phyloP scores from a whole-genome alignment of 1,140 invertebrate genomes.

The Cydia strobilella region DNA sequence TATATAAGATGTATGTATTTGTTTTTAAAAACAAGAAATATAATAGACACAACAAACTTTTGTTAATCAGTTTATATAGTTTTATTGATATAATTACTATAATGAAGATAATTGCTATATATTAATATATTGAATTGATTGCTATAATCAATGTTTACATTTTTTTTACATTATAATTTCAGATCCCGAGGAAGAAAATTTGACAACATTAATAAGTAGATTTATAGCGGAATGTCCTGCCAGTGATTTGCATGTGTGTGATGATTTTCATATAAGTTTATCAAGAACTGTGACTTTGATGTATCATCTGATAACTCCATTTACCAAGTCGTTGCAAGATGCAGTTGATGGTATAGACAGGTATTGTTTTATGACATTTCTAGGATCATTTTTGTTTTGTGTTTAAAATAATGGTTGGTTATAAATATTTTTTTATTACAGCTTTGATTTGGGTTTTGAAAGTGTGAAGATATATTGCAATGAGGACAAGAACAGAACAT shows the following conservation, averaged over 20 bases:
- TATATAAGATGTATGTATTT: slow-evolving; percentile 85
- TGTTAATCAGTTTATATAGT: neutral
- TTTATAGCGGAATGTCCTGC: slow-evolving; percentile 43
- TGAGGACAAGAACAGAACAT: slow-evolving; percentile 87
- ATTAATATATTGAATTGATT: no score
- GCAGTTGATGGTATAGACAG: slow-evolving; percentile 46
- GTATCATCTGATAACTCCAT: slow-evolving; percentile 65
- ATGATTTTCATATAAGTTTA: slow-evolving; percentile 72
- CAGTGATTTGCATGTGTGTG: slow-evolving; percentile 53
- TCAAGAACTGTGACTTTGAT: slow-evolving; percentile 68
- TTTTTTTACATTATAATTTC: slow-evolving; percentile 42
- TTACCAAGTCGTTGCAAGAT: slow-evolving; percentile 55
- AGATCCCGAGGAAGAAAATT: slow-evolving; percentile 55
- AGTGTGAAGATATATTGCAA: slow-evolving; percentile 85
- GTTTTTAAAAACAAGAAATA: neutral
- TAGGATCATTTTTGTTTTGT: neutral
- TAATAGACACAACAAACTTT: neutral
- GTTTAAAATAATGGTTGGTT: neutral
- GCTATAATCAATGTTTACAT: slow-evolving; percentile 32
- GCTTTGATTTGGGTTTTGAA: slow-evolving; percentile 82
- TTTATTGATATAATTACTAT: slow-evolving; percentile 6
- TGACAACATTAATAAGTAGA: slow-evolving; percentile 52
- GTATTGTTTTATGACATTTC: slow-evolving; percentile 38
- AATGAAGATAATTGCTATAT: no score
- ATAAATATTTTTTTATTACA: slow-evolving; percentile 56